phyloP scores from a whole-genome alignment of 2,888 invertebrate species.

The Drosophila anceps region DNA sequence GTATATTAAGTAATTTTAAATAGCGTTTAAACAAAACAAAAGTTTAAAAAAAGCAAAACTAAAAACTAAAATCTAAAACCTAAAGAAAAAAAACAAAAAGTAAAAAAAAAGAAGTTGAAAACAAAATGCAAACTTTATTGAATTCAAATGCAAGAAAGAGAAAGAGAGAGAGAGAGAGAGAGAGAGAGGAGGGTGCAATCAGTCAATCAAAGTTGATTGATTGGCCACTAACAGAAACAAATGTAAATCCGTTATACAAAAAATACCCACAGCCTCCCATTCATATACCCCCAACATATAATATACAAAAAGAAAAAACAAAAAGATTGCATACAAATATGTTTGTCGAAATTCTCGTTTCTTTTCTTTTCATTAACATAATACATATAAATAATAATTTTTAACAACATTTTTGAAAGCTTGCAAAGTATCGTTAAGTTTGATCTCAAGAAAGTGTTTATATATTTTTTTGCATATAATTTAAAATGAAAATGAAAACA shows the following conservation, averaged over 20 bases:
- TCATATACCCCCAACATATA: conserved; percentile 18
- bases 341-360: conserved; percentile 43
- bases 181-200: conserved; percentile 10
- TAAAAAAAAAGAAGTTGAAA: conserved; percentile 30
- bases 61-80: conserved; percentile 24
- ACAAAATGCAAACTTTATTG: conserved; percentile 59
- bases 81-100: conserved; percentile 28
- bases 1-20: conserved; percentile 80
- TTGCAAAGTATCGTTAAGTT: conserved; percentile 79
- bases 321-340: conserved; percentile 19
- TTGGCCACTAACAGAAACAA: conserved; percentile 35
- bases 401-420: conserved; percentile 63
- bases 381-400: conserved; percentile 40
- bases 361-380: conserved; percentile 48
- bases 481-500: conserved; percentile 61
- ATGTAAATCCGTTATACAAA: conserved; percentile 49
- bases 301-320: conserved; percentile 30
- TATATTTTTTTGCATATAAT: conserved; percentile 68
- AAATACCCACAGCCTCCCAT: conserved; percentile 24
- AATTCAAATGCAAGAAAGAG: conserved; percentile 45
- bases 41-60: conserved; percentile 50
- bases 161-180: conserved; percentile 20
- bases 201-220: conserved; percentile 32
- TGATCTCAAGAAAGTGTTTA: conserved; percentile 80
- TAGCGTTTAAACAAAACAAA: conserved; percentile 68